Conservation (phyloP, 2,113 vertebrate species). For the Eurystomus gularis region DNA sequence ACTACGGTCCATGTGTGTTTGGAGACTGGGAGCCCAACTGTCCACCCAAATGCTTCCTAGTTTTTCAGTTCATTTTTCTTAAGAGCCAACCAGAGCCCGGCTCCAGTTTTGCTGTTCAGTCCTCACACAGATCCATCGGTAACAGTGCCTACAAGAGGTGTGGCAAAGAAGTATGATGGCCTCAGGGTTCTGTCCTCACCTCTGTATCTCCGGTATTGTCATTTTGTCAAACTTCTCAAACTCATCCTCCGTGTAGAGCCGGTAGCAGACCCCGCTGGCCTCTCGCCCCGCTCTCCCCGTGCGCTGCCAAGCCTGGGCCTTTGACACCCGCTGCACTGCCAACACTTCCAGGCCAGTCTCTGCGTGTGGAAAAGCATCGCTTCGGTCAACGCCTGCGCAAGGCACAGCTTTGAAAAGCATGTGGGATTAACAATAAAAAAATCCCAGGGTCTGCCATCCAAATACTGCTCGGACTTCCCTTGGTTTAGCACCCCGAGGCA, state of each 20-base stretch:
- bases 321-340: slow-evolving; percentile 91
- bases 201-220: slow-evolving; percentile 95
- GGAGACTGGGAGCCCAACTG: background rate
- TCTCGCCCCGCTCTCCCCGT: slow-evolving; percentile 90
- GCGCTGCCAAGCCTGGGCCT: slow-evolving; percentile 97
- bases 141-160: background rate
- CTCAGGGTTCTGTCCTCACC: slow-evolving; percentile 71
- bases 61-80: background rate
- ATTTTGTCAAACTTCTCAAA: slow-evolving; percentile 88
- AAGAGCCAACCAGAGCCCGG: background rate
- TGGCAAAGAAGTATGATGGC: background rate
- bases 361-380: slow-evolving; percentile 30
- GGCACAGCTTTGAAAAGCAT: background rate
- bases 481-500: background rate
- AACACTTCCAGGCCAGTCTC: slow-evolving; percentile 92
- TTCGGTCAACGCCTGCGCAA: background rate
- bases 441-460: background rate
- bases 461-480: background rate
- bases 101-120: background rate
- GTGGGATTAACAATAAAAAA: background rate
- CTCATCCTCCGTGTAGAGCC: slow-evolving; percentile 93
- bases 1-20: background rate
- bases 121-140: background rate
- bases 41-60: background rate
- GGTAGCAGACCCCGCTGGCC: slow-evolving; percentile 87